Conservation (phyloP, 2,113 vertebrate species). For the Stigmatopora argus region DNA sequence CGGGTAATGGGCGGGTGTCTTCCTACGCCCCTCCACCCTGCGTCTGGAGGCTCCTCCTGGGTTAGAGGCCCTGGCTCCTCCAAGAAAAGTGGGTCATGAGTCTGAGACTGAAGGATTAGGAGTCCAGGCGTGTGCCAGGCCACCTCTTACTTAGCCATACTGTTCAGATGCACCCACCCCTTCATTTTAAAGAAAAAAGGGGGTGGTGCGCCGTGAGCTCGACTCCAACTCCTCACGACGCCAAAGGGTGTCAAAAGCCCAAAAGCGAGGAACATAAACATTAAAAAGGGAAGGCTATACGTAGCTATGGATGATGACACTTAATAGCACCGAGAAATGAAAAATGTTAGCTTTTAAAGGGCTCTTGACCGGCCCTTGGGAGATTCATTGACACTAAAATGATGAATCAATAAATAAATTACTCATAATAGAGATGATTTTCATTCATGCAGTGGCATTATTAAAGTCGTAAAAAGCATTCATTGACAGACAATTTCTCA, state of each 20-base stretch:
- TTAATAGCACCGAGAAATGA: slow-evolving; percentile 60
- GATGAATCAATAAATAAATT: slow-evolving; percentile 68
- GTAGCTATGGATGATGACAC: slow-evolving; percentile 51
- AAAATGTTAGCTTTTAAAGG: slow-evolving; percentile 67
- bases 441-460: slow-evolving; percentile 50
- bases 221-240: not conserved
- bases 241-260: not conserved
- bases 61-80: slow-evolving; percentile 53
- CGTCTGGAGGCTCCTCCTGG: slow-evolving; percentile 60
- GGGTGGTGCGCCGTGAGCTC: not conserved
- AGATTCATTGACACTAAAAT: slow-evolving; percentile 46
- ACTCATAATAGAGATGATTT: slow-evolving; percentile 65
- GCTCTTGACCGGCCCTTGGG: slow-evolving; percentile 45
- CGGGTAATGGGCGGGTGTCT: slow-evolving; percentile 11
- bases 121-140: slow-evolving; percentile 57
- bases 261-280: not conserved
- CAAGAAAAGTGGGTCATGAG: slow-evolving; percentile 74
- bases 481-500: not conserved
- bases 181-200: slow-evolving; percentile 37
- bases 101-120: slow-evolving; percentile 72
- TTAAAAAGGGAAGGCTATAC: not conserved
- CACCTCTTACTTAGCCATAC: slow-evolving; percentile 49
- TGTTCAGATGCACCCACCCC: slow-evolving; percentile 50
- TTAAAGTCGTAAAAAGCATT: slow-evolving; percentile 59
- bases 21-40: slow-evolving; percentile 29